Base-by-base conservation (phyloP, 2,113 vertebrate genomes). In the Nannospalax galili region DNA sequence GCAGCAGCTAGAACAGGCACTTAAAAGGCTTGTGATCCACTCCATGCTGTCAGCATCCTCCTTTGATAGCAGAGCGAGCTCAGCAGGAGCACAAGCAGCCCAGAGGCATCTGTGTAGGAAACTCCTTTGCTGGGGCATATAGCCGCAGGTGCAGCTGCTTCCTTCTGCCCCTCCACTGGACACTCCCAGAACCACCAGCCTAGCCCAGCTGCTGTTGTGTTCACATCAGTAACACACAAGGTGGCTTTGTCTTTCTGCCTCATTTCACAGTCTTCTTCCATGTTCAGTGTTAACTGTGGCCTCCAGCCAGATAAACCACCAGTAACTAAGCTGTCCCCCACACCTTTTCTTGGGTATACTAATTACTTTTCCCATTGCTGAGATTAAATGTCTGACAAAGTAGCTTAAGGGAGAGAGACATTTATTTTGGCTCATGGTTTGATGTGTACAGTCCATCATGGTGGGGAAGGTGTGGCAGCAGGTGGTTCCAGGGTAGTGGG, bases 41-140 rank as follows among this genome's bases (percentile, higher is more conserved):
- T 9, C 28, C 32, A 10, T 1, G 65, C 32, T 9, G 62, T 15
- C n/a, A 3, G n/a, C 15, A 5, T 52, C 70, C 8, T 30, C 24
- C 10, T 74, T 40, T 17, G n/a, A 32, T 3, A 30, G 40, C 32
- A 15, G 24, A 79, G 48, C 32, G 35, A 70, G 32, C 58, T 42
- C 58, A 45, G 85, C 40, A 20, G 45, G 17, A 67, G 2, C 35
- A 26, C 7, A 35, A 26, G 42, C 19, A 30, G 26, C 65, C 2
- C 32, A 37, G 80, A n/a, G 26, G 14, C 40, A 1, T 77, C 52
- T 12, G 7, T 1, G 14, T 73, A 56, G 42, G n/a, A 56, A 73
- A 14, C 22, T 16, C 7, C 2, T 24, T 7, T 4, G 2, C 60
- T 8, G 28, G 64, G 45, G 24, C 22, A 0, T 5, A n/a, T 3